Percentiles rank a stretch among this genome's conserved stretches.
Evolutionary conservation across 2,888 invertebrate species (phyloP).

Genomic region (Standfussiana lucernea): DNA sequence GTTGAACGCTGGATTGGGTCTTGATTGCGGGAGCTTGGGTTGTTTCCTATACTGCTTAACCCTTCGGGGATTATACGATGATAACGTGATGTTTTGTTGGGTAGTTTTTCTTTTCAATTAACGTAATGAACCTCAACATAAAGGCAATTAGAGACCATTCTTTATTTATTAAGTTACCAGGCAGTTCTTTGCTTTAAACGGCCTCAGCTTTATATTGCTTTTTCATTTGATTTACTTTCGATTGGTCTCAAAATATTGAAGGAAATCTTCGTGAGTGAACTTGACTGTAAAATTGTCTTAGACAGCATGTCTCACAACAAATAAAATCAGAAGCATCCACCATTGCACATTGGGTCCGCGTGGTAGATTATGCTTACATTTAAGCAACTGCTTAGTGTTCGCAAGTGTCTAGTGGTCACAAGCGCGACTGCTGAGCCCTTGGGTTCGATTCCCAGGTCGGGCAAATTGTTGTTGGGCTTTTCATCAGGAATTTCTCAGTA

Average conservation of each 20-base stretch:
- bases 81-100: not conserved
- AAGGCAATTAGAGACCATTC: not conserved
- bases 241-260: not conserved
- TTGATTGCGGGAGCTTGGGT: constrained; percentile 29
- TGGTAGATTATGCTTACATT: not conserved
- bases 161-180: not conserved
- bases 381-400: no score
- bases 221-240: not conserved
- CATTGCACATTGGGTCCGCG: not conserved
- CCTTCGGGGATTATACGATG: no score
- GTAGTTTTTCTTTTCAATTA: no score
- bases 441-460: not conserved
- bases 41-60: not conserved
- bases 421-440: no score
- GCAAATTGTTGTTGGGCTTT: not conserved
- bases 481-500: not conserved
- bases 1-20: constrained; percentile 25
- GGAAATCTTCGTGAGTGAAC: not conserved
- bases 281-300: not conserved
- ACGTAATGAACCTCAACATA: not conserved
- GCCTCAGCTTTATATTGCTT: not conserved
- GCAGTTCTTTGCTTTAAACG: not conserved
- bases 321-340: not conserved
- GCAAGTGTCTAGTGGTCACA: no score
- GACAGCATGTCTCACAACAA: not conserved